Base-by-base conservation (phyloP, 2,797 vertebrate genomes). In the Delichon dasypus region DNA sequence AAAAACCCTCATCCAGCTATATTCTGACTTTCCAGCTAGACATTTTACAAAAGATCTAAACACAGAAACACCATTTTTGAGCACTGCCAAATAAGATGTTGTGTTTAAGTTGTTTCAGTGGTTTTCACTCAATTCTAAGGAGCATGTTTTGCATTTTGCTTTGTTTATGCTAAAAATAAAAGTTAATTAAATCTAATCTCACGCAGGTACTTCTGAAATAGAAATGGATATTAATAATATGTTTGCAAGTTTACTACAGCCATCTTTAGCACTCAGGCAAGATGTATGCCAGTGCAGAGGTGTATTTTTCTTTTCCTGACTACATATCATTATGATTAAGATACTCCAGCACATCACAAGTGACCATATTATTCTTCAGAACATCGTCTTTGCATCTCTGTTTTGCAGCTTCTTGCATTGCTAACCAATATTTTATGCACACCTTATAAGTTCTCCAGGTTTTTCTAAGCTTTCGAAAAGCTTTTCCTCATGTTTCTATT, bases 361-460 rank as follows among this genome's bases (percentile, higher is more conserved):
- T 99, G 98, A 38, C 98, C 98, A 1, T 98, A 96, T 85, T 99
- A 3, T 98, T 98, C 89, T 97, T 98, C 62, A 99, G 95, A 58
- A 99, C 93, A 74, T 98, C 97, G 40, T 99, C 98, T 45, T 89
- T 96, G 62, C 93, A 95, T 40, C 98, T 98, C n/a, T 97, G 95
- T 89, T 98, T 98, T 53, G 98, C 98, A 13, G 98, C 98, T 97
- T 99, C 98, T 5, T 99, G 99, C 96, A 98, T 96, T 15, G 98
- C 98, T 2, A 98, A 99, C 98, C 98, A 98, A 44, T 93, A 97
- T 94, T 98, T 98, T 23, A 94, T 61, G 14, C 98, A 98, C 16
- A 47, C 14, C 26, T 47, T 64, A 0, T 34, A 79, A 68, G 44
- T 76, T 30, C 60, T 19, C 27, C 34, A 57, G 42, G 70, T 25